Evolutionary conservation across 2,797 vertebrate genomes (phyloP).

Genomic region (Todus mexicanus): DNA sequence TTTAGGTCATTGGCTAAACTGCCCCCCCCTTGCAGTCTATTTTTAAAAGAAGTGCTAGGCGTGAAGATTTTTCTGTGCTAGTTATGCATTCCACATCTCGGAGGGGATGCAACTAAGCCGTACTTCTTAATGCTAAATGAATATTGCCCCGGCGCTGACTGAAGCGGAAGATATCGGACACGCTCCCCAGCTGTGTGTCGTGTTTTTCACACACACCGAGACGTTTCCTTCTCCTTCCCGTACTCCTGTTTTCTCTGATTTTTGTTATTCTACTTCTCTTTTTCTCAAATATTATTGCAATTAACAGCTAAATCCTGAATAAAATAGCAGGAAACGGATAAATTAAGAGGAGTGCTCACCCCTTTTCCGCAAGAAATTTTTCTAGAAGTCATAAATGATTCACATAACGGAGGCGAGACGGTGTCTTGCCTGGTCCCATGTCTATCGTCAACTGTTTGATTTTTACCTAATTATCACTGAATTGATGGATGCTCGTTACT

Average conservation of each 20-base stretch:
- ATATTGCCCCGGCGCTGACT: not conserved
- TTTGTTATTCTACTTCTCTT: not conserved
- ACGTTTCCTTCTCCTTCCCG: not conserved
- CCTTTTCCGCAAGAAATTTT: not conserved
- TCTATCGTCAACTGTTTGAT: not conserved
- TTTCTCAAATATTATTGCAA: not conserved
- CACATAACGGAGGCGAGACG: not conserved
- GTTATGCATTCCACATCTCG: not conserved
- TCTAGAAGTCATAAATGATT: not conserved
- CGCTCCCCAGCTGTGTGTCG: not conserved
- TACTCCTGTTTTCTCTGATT: not conserved
- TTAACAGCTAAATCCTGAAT: not conserved
- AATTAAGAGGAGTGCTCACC: not conserved
- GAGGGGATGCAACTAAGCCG: not conserved
- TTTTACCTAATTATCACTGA: not conserved
- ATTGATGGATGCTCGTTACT: not conserved
- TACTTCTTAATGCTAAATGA: not conserved
- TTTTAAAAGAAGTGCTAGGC: not conserved
- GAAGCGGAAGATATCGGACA: not conserved
- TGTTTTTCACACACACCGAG: not conserved
- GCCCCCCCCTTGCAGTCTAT: not conserved
- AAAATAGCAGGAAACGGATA: not conserved
- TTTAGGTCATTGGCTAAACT: not conserved
- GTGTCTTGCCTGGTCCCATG: not conserved
- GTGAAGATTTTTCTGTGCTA: not conserved